Conservation (phyloP, 2,113 vertebrate genomes). For the Callipepla squamata region DNA sequence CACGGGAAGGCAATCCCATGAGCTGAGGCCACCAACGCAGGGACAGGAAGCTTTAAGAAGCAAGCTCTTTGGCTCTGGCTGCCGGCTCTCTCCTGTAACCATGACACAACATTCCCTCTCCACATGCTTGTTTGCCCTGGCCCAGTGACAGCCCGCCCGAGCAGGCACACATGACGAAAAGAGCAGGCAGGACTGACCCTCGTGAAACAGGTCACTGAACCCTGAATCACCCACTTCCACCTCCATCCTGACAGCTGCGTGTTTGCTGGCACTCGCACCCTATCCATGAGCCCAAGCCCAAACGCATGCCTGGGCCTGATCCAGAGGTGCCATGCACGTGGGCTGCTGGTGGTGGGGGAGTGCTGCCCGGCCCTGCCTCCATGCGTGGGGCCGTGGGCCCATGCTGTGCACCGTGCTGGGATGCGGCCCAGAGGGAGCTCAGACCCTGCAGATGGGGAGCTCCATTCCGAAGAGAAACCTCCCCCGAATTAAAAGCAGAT, state of each 20-base stretch:
- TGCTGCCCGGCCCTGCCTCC: rapidly evolving
- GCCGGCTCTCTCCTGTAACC: background rate
- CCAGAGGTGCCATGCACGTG: rapidly evolving
- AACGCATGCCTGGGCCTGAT: rapidly evolving
- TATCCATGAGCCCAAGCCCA: background rate
- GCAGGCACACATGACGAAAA: conserved; percentile 28
- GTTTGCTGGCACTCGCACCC: background rate
- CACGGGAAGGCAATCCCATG: background rate
- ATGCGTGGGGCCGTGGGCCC: background rate
- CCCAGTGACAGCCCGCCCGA: background rate
- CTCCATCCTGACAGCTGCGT: background rate
- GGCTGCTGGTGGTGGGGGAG: rapidly evolving
- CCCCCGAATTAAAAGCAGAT: background rate
- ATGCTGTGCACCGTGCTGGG: background rate
- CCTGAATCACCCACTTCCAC: conserved; percentile 16
- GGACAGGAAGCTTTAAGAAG: conserved; percentile 24
- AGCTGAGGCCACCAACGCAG: background rate
- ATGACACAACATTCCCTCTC: conserved; percentile 27
- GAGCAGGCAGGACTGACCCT: conserved; percentile 41
- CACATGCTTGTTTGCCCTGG: conserved; percentile 32
- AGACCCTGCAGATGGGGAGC: background rate
- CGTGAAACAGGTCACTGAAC: conserved; percentile 47
- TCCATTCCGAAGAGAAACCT: background rate
- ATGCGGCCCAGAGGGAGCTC: background rate
- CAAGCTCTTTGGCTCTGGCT: conserved; percentile 19